Conservation (phyloP, 2,888 invertebrate genomes). For the Aelia acuminata region DNA sequence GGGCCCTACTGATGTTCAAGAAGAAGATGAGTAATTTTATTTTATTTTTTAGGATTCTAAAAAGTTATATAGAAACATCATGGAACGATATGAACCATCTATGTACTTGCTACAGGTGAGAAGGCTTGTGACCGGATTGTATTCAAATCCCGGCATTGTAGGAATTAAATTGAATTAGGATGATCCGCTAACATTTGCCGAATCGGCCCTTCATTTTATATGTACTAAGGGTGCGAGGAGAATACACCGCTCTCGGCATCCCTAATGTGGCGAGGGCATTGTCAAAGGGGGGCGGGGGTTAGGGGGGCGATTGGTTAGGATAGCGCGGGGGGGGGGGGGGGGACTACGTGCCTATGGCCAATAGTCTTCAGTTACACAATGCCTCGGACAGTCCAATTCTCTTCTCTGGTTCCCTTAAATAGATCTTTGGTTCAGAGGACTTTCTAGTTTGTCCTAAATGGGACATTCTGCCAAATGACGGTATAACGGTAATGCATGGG, state of each 20-base stretch:
- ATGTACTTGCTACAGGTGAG: neutral
- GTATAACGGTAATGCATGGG: no score
- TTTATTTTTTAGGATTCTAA: no score
- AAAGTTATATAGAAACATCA: no score
- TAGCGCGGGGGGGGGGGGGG: neutral
- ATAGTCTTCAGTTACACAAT: conserved; percentile 35
- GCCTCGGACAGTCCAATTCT: neutral
- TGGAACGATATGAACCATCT: no score
- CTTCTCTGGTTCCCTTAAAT: neutral
- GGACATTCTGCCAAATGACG: neutral
- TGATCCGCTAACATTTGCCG: neutral
- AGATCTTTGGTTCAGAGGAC: neutral
- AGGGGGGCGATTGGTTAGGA: neutral
- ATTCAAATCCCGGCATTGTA: neutral
- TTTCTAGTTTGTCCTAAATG: neutral
- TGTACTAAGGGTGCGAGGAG: conserved; percentile 26
- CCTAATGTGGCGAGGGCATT: neutral
- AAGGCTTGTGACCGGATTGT: neutral
- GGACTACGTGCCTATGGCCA: neutral
- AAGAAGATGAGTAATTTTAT: no score
- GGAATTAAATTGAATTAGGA: conserved; percentile 23
- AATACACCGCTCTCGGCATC: neutral
- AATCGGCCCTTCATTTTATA: neutral
- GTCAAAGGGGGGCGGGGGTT: neutral
- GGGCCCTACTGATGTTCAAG: no score